Evolutionary conservation across 2,113 vertebrate species (phyloP).

Genomic region (Carassius gibelio): DNA sequence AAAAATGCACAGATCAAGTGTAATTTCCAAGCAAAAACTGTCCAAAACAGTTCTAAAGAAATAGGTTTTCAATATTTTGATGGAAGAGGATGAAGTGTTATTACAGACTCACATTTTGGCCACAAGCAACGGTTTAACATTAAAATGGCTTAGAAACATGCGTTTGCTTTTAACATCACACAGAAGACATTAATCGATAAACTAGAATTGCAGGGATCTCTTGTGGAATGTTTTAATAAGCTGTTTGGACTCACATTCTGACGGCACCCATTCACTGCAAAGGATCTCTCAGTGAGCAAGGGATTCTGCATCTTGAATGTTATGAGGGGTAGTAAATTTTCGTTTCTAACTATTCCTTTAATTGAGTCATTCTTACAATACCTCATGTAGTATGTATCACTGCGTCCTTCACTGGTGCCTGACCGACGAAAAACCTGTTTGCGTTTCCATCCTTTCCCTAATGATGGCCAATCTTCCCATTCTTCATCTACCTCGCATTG

Average conservation of each 20-base stretch:
- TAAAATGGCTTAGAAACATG: background rate
- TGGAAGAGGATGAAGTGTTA: background rate
- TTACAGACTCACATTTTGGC: background rate
- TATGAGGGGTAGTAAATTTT: background rate
- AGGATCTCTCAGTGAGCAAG: background rate
- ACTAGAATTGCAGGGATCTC: background rate
- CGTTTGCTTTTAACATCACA: background rate
- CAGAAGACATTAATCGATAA: background rate
- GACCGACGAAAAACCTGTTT: constrained; percentile 83
- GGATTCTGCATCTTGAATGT: background rate
- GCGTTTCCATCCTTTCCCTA: constrained; percentile 87
- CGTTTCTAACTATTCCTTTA: background rate
- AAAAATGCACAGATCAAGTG: background rate
- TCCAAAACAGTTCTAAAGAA: background rate
- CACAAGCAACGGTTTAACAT: background rate
- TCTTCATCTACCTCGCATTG: constrained; percentile 68
- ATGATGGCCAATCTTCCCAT: constrained; percentile 81
- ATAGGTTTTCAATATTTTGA: background rate
- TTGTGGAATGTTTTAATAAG: background rate
- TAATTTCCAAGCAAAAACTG: background rate
- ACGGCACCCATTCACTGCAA: background rate
- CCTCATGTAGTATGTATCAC: constrained; percentile 88
- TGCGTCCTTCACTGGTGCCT: constrained; percentile 80
- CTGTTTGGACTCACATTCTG: background rate
- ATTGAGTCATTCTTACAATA: constrained; percentile 56